Conservation (phyloP, 2,113 vertebrate species). For the Ahaetulla prasina region DNA sequence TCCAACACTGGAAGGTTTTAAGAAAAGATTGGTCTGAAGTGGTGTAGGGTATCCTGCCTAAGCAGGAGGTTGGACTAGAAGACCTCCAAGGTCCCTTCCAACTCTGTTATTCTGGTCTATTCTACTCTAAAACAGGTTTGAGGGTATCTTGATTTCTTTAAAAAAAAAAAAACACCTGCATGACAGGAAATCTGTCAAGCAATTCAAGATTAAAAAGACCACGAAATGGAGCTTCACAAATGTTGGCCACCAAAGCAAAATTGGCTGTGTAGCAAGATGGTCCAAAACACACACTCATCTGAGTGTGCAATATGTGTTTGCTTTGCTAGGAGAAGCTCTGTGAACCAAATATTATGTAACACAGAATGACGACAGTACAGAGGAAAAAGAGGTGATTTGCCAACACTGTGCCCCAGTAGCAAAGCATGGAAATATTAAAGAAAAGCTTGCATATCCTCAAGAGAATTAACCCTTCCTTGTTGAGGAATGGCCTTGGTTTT, state of each 20-base stretch:
- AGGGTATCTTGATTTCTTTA: constrained; percentile 33
- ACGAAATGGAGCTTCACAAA: constrained; percentile 48
- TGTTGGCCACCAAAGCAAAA: constrained; percentile 56
- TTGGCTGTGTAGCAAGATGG: constrained; percentile 45
- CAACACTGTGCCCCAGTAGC: constrained; percentile 30
- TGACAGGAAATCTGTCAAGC: constrained; percentile 21
- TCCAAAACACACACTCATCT: constrained; percentile 49
- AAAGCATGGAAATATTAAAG: constrained; percentile 29
- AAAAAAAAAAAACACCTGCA: constrained; percentile 37
- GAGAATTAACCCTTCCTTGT: constrained; percentile 36
- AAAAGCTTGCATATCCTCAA: constrained; percentile 45
- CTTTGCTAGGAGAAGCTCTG: constrained; percentile 44
- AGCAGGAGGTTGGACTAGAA: too few species aligned
- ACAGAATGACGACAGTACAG: constrained; percentile 41
- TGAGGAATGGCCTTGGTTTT: constrained; percentile 25
- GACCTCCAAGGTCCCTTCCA: too few species aligned
- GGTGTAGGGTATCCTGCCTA: too few species aligned
- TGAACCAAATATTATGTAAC: constrained; percentile 47
- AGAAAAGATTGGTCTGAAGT: too few species aligned
- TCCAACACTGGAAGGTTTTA: too few species aligned
- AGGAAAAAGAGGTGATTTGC: constrained; percentile 42
- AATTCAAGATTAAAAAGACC: constrained; percentile 23
- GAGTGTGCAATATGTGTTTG: constrained; percentile 18
- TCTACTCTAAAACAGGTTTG: constrained; percentile 23
- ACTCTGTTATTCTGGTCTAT: not conserved